Evolutionary conservation across 2,113 vertebrate genomes (phyloP), one percentile per base, ranked within the genome.

Genomic region (Lophura nycthemera): DNA sequence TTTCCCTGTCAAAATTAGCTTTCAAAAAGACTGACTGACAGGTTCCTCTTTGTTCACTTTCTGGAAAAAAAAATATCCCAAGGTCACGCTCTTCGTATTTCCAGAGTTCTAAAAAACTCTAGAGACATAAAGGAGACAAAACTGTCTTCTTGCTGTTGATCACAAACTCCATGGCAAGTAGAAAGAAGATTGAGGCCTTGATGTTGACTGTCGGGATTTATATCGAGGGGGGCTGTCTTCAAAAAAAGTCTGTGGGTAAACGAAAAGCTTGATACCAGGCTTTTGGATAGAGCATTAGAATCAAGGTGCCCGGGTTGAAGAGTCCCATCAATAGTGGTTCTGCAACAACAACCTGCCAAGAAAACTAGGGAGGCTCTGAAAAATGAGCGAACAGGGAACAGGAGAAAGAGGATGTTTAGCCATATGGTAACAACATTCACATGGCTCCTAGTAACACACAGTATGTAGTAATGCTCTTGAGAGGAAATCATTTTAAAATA

Each of bases 101-200:
- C 95, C 96, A 97, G 96, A 97, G 85, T 89, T 93, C 74, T 96
- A 94, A 97, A 97, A 97, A 97, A 72, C 96, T 92, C 95, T 60
- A 88, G 96, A 96, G 94, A 96, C 78, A 5, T 61, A 91, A 89
- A 34, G 80, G 66, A 97, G 90, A 96, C 93, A 95, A 93, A 96
- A 90, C 84, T 92, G 94, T 96, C 93, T 97, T 96, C 95, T 96
- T 79, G 69, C 83, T 6, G 6, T 79, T 97, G 95, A 95, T 96
- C 95, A 92, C 76, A 96, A 96, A 95, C 90, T 96, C 92, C 85
- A 91, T 66, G 83, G 76, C 93, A 95, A 90, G 76, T 70, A 94
- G 47, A 70, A 78, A 86, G 80, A 91, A 95, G 91, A 95, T 59
- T 88, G 95, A 97, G 94, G 73, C 90, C 83, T 80, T 88, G 92